Base-by-base conservation (phyloP, 2,113 vertebrate genomes). In the Elephantulus edwardii region DNA sequence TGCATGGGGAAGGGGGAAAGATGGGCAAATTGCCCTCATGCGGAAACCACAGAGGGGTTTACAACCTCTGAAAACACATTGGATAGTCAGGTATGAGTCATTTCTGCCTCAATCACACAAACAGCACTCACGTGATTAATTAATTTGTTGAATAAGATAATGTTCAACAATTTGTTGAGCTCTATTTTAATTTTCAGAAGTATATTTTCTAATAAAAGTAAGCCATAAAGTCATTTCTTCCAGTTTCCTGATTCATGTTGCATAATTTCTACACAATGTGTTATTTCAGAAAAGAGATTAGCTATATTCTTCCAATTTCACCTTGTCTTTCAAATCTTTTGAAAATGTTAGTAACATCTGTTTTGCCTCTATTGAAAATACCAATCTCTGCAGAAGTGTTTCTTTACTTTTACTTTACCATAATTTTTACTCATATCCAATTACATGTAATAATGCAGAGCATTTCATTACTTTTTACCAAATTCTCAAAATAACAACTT, bases 201-300 rank as follows among this genome's bases (percentile, higher is more conserved):
- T 91, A 16, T 40, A 68, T 71, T 80, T 95, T 88, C 46, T 33
- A 40, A 84, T 35, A 81, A 86, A 93, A 71, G 17, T 70, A 72
- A 24, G 44, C 26, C 19, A 24, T 26, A n/a, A 72, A n/a, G 4
- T 24, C 52, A 85, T 48, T 83, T 80, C 33, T 68, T 56, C 64
- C 86, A 85, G 19, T 62, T 72, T 17, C n/a, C 9, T 80, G 38
- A 33, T 86, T 6, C 28, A 60, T 16, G 4, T 8, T 50, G 11
- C 4, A 33, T 30, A 52, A n/a, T 10, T 66, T 1, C 4, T 52
- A 10, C 1, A 30, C 0, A 17, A 14, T 58, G 5, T 19, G 10
- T 81, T 58, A 46, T 46, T 88, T 88, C 68, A 71, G 6, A 56
- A 16, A 38, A 8, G 4, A 72, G 8, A 6, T 5, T 20, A 14